Conservation (phyloP, 2,797 vertebrate species). For the Potorous gilbertii region DNA sequence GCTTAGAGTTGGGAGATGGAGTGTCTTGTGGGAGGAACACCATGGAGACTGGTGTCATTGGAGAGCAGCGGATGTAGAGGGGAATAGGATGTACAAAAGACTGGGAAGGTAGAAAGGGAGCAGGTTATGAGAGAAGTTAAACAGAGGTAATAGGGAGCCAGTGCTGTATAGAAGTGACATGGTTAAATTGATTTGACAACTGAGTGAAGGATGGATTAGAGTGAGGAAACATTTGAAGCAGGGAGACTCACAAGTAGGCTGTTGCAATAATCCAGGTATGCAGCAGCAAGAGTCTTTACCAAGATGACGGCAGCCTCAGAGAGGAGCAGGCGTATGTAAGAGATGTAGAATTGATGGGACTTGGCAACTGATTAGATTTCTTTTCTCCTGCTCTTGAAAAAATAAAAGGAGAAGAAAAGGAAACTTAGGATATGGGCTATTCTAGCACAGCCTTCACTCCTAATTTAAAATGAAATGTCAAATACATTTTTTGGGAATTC, state of each 20-base stretch:
- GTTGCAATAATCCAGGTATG: background rate
- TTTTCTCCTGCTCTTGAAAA: background rate
- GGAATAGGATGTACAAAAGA: background rate
- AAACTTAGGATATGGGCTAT: slow-evolving; percentile 29
- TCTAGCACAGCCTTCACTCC: slow-evolving; percentile 65
- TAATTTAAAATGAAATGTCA: slow-evolving; percentile 77
- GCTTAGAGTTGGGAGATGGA: background rate
- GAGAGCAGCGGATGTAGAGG: background rate
- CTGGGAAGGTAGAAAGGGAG: background rate
- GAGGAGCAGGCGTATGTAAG: background rate
- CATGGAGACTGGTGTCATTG: background rate
- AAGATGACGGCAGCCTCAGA: background rate
- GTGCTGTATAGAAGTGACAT: background rate
- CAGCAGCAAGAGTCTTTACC: background rate
- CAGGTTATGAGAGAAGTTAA: background rate
- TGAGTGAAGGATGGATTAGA: background rate
- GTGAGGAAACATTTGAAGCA: background rate
- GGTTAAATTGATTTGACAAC: background rate
- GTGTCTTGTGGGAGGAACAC: background rate
- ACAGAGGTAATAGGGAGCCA: background rate
- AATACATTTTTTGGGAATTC: slow-evolving; percentile 71
- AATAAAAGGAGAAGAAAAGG: slow-evolving; percentile 51
- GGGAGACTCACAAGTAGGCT: background rate
- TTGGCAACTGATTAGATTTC: background rate
- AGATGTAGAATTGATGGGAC: background rate